phyloP scores from a whole-genome alignment of 2,113 vertebrate species.

The Rattus rattus region DNA sequence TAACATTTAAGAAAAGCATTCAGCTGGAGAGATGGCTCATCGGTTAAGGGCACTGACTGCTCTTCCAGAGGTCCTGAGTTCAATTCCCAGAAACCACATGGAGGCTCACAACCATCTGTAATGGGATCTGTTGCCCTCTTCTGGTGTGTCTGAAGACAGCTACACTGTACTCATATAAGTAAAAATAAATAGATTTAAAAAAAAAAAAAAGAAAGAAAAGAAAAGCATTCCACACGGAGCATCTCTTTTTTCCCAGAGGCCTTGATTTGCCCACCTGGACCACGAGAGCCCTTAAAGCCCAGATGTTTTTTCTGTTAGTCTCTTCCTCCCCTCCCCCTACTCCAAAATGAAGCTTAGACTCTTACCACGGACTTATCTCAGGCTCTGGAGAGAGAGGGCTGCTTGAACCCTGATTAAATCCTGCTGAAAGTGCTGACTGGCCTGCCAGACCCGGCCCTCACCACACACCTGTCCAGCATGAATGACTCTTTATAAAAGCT shows the following conservation, averaged over 20 bases:
- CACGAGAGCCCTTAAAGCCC: neutral
- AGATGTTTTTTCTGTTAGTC: neutral
- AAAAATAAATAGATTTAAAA: no score
- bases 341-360: constrained; percentile 14
- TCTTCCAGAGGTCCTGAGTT: no score
- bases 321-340: neutral
- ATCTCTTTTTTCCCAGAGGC: neutral
- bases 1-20: neutral
- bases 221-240: neutral
- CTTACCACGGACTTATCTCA: constrained; percentile 70
- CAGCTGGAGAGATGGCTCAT: no score
- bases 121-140: no score
- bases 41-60: no score
- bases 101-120: no score
- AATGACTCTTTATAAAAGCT: constrained; percentile 82
- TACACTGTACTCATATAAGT: no score
- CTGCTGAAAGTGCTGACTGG: constrained; percentile 82
- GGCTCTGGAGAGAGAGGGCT: constrained; percentile 73
- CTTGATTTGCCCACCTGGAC: neutral
- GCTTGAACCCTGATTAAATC: constrained; percentile 77
- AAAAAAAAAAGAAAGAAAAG: neutral
- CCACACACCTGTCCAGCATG: constrained; percentile 84
- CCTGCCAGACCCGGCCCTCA: constrained; percentile 66
- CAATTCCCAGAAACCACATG: no score
- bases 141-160: no score